Evolutionary conservation across 2,113 vertebrate genomes (phyloP).

Genomic region (Picathartes gymnocephalus): DNA sequence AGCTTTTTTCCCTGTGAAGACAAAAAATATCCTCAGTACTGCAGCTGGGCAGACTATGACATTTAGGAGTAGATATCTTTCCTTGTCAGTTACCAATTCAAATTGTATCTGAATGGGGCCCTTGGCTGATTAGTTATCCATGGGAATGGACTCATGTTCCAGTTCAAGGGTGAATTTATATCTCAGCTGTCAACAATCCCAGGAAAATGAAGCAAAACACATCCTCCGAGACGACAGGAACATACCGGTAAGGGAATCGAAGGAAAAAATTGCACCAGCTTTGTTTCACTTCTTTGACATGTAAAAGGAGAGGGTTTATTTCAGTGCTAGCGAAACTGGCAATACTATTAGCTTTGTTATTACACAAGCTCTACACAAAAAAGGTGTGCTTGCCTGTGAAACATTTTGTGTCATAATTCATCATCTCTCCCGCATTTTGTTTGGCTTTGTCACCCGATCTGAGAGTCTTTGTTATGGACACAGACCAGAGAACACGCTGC

Average conservation of each 20-base stretch:
- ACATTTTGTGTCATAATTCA: background rate
- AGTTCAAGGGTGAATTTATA: background rate
- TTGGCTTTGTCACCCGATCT: background rate
- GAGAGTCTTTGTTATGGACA: conserved; percentile 9
- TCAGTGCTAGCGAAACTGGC: background rate
- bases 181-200: background rate
- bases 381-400: background rate
- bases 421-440: background rate
- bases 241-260: background rate
- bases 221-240: background rate
- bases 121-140: background rate
- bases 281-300: background rate
- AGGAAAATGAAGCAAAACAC: background rate
- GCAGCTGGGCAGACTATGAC: background rate
- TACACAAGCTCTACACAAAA: background rate
- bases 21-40: background rate
- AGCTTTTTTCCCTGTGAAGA: background rate
- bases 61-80: background rate
- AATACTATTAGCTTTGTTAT: background rate
- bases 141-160: background rate
- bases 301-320: background rate
- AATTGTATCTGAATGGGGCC: background rate
- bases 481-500: conserved; percentile 5
- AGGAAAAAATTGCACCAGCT: background rate
- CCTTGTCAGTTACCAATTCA: background rate